Evolutionary conservation across 2,113 vertebrate genomes (phyloP).

Genomic region (Pyxicephalus adspersus): DNA sequence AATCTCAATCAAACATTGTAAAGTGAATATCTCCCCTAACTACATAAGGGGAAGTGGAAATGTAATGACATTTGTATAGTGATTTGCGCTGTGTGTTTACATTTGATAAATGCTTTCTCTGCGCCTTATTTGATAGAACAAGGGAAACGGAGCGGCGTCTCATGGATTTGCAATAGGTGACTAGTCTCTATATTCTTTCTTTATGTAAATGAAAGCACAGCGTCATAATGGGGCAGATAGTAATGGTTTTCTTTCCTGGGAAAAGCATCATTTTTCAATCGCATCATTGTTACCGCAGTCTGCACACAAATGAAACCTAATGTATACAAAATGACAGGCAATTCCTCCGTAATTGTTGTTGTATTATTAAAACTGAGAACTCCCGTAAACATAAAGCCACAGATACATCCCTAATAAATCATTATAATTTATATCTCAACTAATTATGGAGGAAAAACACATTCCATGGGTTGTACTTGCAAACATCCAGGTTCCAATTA

Average conservation of each 20-base stretch:
- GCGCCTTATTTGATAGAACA: conserved; percentile 34
- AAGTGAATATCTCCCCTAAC: conserved; percentile 3
- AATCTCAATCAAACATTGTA: neutral
- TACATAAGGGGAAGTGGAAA: conserved; percentile 4
- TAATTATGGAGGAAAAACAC: conserved; percentile 70
- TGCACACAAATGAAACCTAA: conserved; percentile 67
- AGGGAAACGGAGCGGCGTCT: conserved; percentile 3
- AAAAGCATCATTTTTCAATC: conserved; percentile 64
- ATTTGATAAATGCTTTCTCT: conserved; percentile 29
- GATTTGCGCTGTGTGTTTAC: conserved; percentile 4
- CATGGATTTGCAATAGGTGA: conserved; percentile 40
- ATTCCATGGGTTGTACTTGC: conserved; percentile 72
- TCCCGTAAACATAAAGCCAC: conserved; percentile 65
- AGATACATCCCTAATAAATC: conserved; percentile 72
- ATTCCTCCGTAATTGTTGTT: conserved; percentile 67
- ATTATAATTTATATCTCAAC: conserved; percentile 75
- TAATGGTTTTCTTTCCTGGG: conserved; percentile 71
- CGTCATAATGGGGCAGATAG: conserved; percentile 71
- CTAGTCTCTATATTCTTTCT: conserved; percentile 32
- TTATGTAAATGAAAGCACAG: conserved; percentile 74
- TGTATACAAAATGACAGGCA: conserved; percentile 66
- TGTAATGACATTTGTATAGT: neutral
- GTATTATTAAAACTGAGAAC: conserved; percentile 68
- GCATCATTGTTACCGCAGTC: conserved; percentile 66
- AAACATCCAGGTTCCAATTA: conserved; percentile 77